phyloP scores from a whole-genome alignment of 2,113 vertebrate species.

The Podarcis muralis region DNA sequence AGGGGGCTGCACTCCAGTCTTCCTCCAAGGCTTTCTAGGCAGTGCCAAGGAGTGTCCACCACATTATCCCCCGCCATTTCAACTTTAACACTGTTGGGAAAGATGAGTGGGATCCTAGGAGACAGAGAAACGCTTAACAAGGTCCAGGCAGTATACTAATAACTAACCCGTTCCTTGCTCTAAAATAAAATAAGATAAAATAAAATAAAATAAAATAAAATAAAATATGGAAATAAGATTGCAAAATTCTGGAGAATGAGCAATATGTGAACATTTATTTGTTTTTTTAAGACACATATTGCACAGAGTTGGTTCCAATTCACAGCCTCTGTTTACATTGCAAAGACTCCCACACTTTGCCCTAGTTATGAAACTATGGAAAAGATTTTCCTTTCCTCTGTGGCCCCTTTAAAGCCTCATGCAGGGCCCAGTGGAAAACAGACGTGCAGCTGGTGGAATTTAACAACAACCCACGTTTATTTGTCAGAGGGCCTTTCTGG shows the following conservation, averaged over 20 bases:
- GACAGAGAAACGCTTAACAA: neutral
- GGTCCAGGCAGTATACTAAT: rapidly evolving
- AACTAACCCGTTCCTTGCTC: rapidly evolving
- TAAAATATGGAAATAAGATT: neutral
- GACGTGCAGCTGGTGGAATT: conserved; percentile 53
- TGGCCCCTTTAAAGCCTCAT: conserved; percentile 37
- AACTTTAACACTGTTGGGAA: neutral
- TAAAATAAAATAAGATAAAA: too few species aligned
- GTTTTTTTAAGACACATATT: neutral
- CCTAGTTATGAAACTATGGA: neutral
- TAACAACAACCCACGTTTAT: conserved; percentile 62
- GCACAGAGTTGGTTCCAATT: neutral
- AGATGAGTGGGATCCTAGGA: conserved; percentile 11
- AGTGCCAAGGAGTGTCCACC: neutral
- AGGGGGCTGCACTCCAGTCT: neutral
- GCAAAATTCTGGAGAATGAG: neutral
- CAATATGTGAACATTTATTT: rapidly evolving
- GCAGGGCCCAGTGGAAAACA: conserved; percentile 41
- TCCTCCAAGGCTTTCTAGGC: neutral
- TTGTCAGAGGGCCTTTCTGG: conserved; percentile 42
- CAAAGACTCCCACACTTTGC: neutral
- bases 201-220: too few species aligned
- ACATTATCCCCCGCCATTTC: neutral
- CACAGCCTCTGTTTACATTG: conserved; percentile 34
- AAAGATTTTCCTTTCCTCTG: neutral